These are phyloP conservation scores for Orthosia cruda DNA, from an alignment of 2,888 invertebrate genomes.

Conservation along the genomic window DNA sequence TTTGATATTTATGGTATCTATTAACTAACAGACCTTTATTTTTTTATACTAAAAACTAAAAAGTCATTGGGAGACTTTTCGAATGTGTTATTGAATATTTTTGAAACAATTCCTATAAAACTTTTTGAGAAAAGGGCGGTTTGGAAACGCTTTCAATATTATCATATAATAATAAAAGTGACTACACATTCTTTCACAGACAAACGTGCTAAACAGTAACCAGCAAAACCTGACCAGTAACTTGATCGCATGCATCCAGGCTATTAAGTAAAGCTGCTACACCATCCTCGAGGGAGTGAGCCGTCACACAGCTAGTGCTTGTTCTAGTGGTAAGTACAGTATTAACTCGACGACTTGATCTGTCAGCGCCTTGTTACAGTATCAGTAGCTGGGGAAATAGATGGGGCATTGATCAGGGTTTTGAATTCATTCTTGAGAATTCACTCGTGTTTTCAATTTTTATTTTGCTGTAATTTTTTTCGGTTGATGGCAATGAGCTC, in stretches of 20 bases:
- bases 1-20: too few relatives aligned
- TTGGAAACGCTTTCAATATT: too few relatives aligned
- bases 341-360: conserved; percentile 33
- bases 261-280: conserved; percentile 33
- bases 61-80: too few relatives aligned
- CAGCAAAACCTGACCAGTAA: neutral
- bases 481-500: too few relatives aligned
- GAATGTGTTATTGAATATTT: too few relatives aligned
- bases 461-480: neutral
- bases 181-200: neutral
- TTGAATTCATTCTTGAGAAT: neutral
- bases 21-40: too few relatives aligned
- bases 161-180: too few relatives aligned
- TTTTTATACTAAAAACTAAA: too few relatives aligned
- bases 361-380: conserved; percentile 25
- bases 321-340: neutral
- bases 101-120: too few relatives aligned
- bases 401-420: neutral
- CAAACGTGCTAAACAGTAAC: neutral
- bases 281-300: conserved; percentile 20
- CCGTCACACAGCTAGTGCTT: conserved; percentile 14
- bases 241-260: conserved; percentile 25
- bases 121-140: too few relatives aligned
- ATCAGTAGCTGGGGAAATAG: conserved; percentile 3
- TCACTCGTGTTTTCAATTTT: neutral